Base-by-base conservation (phyloP, 2,113 vertebrate species). In the Datnioides undecimradiatus region DNA sequence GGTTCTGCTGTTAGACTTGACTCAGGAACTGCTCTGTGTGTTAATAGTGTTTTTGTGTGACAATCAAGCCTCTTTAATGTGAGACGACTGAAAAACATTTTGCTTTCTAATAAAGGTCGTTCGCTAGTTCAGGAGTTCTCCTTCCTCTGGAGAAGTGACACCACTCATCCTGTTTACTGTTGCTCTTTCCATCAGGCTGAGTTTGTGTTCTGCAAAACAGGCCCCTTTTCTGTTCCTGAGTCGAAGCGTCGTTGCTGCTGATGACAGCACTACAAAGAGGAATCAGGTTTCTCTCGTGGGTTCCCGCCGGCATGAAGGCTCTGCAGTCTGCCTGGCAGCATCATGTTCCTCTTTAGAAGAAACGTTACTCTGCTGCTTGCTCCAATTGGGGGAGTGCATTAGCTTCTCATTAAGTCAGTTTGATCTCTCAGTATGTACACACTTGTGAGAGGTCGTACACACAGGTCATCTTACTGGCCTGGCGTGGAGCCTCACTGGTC, bases 211-310 rank as follows among this genome's bases (percentile, higher is more conserved):
- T 67, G 59, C 68, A 76, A 84, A 84, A 84, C 76, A 74, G 76
- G 55, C 74, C 62, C 62, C 73, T 51, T 83, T 60, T 87, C 79
- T 88, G 59, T 87, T 89, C 46, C 66, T 57, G 66, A 65, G 74
- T 38, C 0, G 58, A 79, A 77, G 63, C 49, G 54, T 70, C 62
- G 4, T 67, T 77, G 63, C 62, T 85, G 86, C 82, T 88, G 84
- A 86, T 90, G 76, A 87, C 81, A 88, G 80, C 87, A 49, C 73
- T 65, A 89, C 88, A 90, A 90, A 90, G 77, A 65, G 54, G 87
- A 89, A 51, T 91, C 71, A 12, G 64, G 80, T 90, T 87, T 85
- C 85, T 65, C 45, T 86, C 12, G 1, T 72, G 78, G 73, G 62
- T 82, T 87, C 69, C 76, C 71, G 54, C 68, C 48, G 72, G 63